Conservation (phyloP, 2,113 vertebrate species). For the Loxodonta africana region DNA sequence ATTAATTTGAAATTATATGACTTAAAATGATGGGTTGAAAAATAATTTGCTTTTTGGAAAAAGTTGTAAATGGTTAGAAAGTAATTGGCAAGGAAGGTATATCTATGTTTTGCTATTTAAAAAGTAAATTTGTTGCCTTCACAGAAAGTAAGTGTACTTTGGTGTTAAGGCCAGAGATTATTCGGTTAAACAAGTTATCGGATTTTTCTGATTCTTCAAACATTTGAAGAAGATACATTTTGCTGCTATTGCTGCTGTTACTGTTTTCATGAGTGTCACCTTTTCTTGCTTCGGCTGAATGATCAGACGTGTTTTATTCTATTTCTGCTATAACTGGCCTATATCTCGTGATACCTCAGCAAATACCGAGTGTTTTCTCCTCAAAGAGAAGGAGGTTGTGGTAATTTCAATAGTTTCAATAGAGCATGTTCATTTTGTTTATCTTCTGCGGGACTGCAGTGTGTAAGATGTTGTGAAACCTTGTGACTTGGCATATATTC, state of each 20-base stretch:
- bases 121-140: constrained; percentile 44
- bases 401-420: constrained; percentile 61
- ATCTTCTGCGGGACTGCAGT: constrained; percentile 38
- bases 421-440: constrained; percentile 74
- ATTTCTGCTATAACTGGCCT: constrained; percentile 64
- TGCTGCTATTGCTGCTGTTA: constrained; percentile 27
- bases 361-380: neutral
- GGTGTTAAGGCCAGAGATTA: constrained; percentile 21
- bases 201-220: constrained; percentile 53
- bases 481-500: constrained; percentile 68
- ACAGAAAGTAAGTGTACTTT: constrained; percentile 42
- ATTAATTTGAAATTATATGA: constrained; percentile 62
- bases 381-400: neutral
- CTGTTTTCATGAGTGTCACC: constrained; percentile 36
- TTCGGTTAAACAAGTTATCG: constrained; percentile 37
- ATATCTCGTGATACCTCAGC: constrained; percentile 56
- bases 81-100: constrained; percentile 34
- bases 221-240: constrained; percentile 29
- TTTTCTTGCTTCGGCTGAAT: constrained; percentile 49
- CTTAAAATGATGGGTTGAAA: constrained; percentile 55
- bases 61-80: constrained; percentile 55
- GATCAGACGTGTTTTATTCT: neutral
- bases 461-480: constrained; percentile 82
- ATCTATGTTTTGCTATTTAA: constrained; percentile 31
- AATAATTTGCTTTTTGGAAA: constrained; percentile 59